Base-by-base conservation (phyloP, 1,140 invertebrate species). In the Papilio xuthus region DNA sequence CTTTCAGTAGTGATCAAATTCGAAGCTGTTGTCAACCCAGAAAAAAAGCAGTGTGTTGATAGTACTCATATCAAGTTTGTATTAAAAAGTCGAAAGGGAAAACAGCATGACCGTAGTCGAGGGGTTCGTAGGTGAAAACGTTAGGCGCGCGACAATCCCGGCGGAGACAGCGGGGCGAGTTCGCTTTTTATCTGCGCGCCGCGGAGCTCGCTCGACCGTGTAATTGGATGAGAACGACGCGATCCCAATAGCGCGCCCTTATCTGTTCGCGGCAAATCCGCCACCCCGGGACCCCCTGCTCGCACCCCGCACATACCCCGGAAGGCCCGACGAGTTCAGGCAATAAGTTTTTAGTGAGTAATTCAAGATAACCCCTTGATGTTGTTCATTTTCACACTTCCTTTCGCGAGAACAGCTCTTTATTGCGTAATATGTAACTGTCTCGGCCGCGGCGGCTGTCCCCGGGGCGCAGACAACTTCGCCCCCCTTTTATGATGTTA, bases 341-440 rank as follows among this genome's bases (percentile, higher is more conserved):
- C 92, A 92, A 93, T 93, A 93, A 93, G 90, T 93, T 93, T 93
- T 93, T 93, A 93, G 92, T 93, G 92, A 93, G 92, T 93, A 93
- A 93, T 93, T 93, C 90, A 92, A 93, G 92, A 93, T 93, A 93
- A 93, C 91, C 92, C 92, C 92, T 93, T 93, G 90, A 92, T 92
- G 91, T 93, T 93, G 91, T 92, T 93, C 92, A 93, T 93, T 93
- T 93, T 93, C 92, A 93, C 92, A 93, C 92, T 93, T 93, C 91
- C 92, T 93, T 93, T 90, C 90, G 90, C 92, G 92, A 93, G 92
- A 93, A 93, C 92, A 93, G 92, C 89, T 92, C 90, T 93, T 93
- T 94, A 94, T 94, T 92, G 91, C 91, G 88, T 92, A 94, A 94
- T 94, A 92, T 92, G 91, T 93, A 93, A 92, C 92, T 93, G 91